Conservation (phyloP, 2,888 invertebrate genomes). For the Trissonchulus latispiculum region DNA sequence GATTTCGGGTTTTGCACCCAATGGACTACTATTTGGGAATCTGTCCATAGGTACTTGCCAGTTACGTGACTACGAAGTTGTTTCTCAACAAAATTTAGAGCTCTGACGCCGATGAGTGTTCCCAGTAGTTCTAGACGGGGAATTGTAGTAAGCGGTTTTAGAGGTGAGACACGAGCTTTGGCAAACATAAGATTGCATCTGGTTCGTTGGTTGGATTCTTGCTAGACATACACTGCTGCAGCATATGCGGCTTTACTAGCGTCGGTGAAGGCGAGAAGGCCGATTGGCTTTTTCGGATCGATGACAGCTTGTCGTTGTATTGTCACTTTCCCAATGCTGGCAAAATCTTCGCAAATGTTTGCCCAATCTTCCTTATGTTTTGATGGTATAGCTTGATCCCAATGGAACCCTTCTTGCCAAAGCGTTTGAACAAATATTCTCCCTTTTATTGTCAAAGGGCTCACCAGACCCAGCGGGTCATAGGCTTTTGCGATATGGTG, state of each 20-base stretch:
- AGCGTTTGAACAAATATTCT: no score
- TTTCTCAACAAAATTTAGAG: constrained; percentile 23
- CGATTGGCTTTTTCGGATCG: no score
- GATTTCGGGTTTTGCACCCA: no score
- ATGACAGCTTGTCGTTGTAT: no score
- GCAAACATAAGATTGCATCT: constrained; percentile 20
- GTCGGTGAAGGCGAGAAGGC: constrained; percentile 25
- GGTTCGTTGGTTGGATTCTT: not conserved
- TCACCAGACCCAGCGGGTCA: no score
- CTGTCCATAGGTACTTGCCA: constrained; percentile 26
- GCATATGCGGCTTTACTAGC: constrained; percentile 31
- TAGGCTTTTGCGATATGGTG: no score
- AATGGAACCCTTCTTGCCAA: no score
- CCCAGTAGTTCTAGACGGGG: constrained; percentile 21
- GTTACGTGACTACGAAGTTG: constrained; percentile 27
- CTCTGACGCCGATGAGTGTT: constrained; percentile 24
- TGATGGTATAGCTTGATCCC: no score
- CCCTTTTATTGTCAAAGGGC: no score
- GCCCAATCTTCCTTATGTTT: no score
- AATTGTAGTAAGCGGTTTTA: constrained; percentile 29
- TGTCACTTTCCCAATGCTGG: no score
- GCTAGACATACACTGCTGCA: constrained; percentile 27
- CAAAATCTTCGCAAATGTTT: no score
- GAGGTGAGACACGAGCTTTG: constrained; percentile 30
- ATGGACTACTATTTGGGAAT: constrained; percentile 27